These are phyloP conservation scores for Drosophila pandora DNA, from an alignment of 1,140 invertebrate species.

Conservation along the genomic window DNA sequence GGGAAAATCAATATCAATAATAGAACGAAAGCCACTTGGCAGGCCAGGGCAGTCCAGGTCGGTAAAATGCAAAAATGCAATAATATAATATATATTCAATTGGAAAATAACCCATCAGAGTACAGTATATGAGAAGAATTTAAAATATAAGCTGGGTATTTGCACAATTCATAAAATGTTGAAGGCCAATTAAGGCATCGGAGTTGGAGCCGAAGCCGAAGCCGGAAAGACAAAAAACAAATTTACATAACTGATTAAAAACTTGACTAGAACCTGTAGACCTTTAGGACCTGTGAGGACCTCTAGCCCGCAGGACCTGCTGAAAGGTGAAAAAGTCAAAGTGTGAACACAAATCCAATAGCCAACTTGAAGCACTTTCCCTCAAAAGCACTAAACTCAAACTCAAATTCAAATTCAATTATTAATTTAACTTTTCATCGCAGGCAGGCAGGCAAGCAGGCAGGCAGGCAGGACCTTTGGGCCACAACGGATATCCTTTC, in stretches of 20 bases:
- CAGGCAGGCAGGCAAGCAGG: not conserved
- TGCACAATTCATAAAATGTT: slow-evolving; percentile 54
- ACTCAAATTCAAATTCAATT: slow-evolving; percentile 71
- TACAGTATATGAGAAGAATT: not conserved
- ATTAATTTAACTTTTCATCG: slow-evolving; percentile 62
- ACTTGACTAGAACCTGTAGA: slow-evolving; percentile 49
- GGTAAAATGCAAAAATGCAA: not conserved
- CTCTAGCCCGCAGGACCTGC: slow-evolving; percentile 10
- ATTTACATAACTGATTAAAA: slow-evolving; percentile 81
- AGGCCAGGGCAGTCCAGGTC: not conserved
- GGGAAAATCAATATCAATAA: slow-evolving; percentile 48
- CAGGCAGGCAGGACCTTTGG: not conserved
- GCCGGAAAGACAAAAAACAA: slow-evolving; percentile 51
- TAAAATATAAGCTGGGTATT: slow-evolving; percentile 20
- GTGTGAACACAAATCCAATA: slow-evolving; percentile 51
- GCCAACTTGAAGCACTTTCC: slow-evolving; percentile 32
- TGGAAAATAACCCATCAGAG: slow-evolving; percentile 4
- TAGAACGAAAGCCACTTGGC: slow-evolving; percentile 24
- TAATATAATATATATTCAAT: not conserved
- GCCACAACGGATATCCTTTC: not conserved
- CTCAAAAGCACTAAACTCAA: slow-evolving; percentile 25
- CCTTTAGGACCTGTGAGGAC: not conserved
- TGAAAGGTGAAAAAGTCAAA: slow-evolving; percentile 35
- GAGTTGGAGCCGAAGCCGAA: slow-evolving; percentile 10
- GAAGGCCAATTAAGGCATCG: slow-evolving; percentile 44